These are phyloP conservation scores for Syrrhaptes paradoxus DNA, from an alignment of 2,113 vertebrate species.

Conservation along the genomic window DNA sequence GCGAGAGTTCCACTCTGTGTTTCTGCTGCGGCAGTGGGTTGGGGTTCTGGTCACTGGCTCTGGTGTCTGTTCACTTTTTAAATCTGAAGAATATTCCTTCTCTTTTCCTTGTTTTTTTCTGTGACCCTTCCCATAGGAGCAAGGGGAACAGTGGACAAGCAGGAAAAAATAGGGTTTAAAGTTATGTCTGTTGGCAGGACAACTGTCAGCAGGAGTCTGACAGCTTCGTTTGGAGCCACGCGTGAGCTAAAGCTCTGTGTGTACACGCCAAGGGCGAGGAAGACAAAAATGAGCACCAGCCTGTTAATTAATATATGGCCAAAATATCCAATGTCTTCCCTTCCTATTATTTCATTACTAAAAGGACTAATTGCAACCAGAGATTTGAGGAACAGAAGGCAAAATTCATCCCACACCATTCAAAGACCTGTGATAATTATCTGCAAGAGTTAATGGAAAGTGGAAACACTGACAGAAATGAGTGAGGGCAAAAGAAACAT, in stretches of 20 bases:
- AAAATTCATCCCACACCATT: neutral
- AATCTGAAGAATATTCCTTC: neutral
- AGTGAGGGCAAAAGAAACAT: neutral
- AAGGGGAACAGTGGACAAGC: neutral
- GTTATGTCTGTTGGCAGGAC: neutral
- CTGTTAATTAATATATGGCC: neutral
- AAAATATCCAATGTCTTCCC: neutral
- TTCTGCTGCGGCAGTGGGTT: neutral
- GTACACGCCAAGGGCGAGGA: fast-evolving
- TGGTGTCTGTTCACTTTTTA: fast-evolving
- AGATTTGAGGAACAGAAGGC: neutral
- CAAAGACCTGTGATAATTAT: neutral
- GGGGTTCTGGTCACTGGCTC: fast-evolving
- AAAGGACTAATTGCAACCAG: neutral
- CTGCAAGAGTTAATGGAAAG: neutral
- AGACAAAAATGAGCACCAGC: neutral
- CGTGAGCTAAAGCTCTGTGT: neutral
- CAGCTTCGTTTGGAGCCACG: too few relatives aligned
- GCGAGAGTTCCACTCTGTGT: too few relatives aligned
- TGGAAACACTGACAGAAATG: neutral
- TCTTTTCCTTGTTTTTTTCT: neutral
- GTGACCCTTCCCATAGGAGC: neutral
- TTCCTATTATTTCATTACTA: neutral
- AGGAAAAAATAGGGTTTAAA: neutral
- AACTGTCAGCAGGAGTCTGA: neutral